phyloP scores from a whole-genome alignment of 2,888 invertebrate species.

The Drosophila phalerata region DNA sequence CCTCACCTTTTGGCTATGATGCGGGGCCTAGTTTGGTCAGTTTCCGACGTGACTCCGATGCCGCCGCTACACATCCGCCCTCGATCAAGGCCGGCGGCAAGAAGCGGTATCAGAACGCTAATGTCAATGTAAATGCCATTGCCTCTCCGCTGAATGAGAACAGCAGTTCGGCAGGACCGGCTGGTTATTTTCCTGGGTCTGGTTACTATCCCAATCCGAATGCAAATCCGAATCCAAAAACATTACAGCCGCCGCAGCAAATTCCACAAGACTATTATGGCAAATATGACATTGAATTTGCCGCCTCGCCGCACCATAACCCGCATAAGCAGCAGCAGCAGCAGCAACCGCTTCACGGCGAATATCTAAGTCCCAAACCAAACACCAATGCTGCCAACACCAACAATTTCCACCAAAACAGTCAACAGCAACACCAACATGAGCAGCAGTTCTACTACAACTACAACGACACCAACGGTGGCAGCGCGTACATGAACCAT shows the following conservation, averaged over 20 bases:
- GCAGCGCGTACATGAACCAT: slow-evolving; percentile 73
- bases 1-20: slow-evolving; percentile 84
- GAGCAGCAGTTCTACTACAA: slow-evolving; percentile 83
- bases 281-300: slow-evolving; percentile 84
- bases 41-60: slow-evolving; percentile 75
- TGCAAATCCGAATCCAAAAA: slow-evolving; percentile 49
- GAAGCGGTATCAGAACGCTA: slow-evolving; percentile 75
- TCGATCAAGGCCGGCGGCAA: slow-evolving; percentile 58
- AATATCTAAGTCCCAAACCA: slow-evolving; percentile 82
- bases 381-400: slow-evolving; percentile 62
- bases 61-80: slow-evolving; percentile 67
- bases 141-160: slow-evolving; percentile 56
- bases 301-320: slow-evolving; percentile 67
- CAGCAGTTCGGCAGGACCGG: slow-evolving; percentile 49
- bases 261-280: slow-evolving; percentile 84
- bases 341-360: slow-evolving; percentile 66
- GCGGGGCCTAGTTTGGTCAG: slow-evolving; percentile 67
- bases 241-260: slow-evolving; percentile 67
- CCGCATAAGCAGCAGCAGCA: slow-evolving; percentile 63
- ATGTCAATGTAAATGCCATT: slow-evolving; percentile 47
- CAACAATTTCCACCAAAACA: slow-evolving; percentile 72
- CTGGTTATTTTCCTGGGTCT: slow-evolving; percentile 79
- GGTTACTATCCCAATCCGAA: slow-evolving; percentile 79
- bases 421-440: slow-evolving; percentile 75
- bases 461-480: slow-evolving; percentile 78